Evolutionary conservation across 2,113 vertebrate genomes (phyloP).

Genomic region (Phalacrocorax carbo): DNA sequence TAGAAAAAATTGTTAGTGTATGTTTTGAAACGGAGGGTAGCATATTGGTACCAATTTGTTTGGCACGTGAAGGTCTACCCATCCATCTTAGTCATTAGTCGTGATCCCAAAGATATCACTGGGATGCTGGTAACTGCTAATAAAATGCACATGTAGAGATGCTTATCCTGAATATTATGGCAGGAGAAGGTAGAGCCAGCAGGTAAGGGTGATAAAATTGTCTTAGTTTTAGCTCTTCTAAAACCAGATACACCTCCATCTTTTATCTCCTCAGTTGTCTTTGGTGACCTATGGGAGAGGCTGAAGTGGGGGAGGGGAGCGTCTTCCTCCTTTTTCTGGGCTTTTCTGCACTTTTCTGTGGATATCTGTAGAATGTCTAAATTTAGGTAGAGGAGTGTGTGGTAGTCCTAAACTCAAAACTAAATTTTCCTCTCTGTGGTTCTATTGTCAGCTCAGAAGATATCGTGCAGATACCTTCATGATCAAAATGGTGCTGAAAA

Average conservation of each 20-base stretch:
- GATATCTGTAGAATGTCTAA: background rate
- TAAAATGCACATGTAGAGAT: background rate
- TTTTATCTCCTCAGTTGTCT: background rate
- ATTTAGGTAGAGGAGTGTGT: background rate
- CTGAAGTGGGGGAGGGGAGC: fast-evolving
- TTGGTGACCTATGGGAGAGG: background rate
- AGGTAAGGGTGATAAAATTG: background rate
- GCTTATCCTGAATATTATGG: background rate
- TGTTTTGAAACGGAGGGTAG: background rate
- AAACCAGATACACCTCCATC: background rate
- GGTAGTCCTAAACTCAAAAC: background rate
- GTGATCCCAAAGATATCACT: background rate
- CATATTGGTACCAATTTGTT: background rate
- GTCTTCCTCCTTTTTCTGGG: background rate
- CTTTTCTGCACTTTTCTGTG: background rate
- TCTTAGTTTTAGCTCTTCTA: background rate
- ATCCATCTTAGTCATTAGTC: background rate
- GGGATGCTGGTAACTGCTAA: background rate
- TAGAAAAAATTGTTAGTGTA: background rate
- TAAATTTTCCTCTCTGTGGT: background rate
- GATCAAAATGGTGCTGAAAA: background rate
- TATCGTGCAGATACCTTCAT: background rate
- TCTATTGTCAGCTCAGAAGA: background rate
- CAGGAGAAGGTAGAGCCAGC: background rate
- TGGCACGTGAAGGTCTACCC: background rate